phyloP scores from a whole-genome alignment of 2,797 vertebrate species.

The Tokudaia tokunoshimensis region DNA sequence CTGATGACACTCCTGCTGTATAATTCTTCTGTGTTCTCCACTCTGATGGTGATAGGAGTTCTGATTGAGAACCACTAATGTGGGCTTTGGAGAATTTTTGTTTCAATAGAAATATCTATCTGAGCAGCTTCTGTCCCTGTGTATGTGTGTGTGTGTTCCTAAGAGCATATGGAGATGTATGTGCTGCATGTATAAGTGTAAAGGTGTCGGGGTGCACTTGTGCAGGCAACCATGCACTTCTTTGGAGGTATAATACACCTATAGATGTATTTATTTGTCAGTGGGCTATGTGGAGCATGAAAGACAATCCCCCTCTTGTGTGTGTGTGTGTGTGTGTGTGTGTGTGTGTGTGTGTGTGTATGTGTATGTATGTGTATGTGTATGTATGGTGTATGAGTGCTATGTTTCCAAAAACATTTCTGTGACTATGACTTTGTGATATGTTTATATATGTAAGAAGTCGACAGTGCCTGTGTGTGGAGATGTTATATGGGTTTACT shows the following conservation, averaged over 20 bases:
- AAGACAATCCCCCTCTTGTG: not conserved
- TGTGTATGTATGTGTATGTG: too few species aligned
- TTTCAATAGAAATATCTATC: constrained; percentile 40
- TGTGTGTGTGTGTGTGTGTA: not conserved
- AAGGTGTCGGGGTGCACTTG: fast-evolving
- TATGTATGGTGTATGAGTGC: not conserved
- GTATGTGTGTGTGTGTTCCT: not conserved
- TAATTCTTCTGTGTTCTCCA: not conserved
- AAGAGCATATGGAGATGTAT: not conserved
- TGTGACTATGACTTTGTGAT: not conserved
- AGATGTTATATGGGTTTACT: not conserved
- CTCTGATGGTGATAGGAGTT: not conserved
- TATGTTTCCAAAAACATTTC: not conserved
- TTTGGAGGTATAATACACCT: not conserved
- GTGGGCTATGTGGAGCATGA: not conserved
- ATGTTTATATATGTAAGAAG: not conserved
- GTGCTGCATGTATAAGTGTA: not conserved
- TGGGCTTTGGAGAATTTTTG: constrained; percentile 33
- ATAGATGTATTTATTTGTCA: not conserved
- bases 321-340: not conserved
- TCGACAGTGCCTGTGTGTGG: not conserved
- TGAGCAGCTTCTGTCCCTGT: not conserved
- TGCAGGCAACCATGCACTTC: not conserved
- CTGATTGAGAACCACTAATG: not conserved
- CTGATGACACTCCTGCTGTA: not conserved